Conservation (phyloP, 1,140 invertebrate species). For the Sinonovacula constricta region DNA sequence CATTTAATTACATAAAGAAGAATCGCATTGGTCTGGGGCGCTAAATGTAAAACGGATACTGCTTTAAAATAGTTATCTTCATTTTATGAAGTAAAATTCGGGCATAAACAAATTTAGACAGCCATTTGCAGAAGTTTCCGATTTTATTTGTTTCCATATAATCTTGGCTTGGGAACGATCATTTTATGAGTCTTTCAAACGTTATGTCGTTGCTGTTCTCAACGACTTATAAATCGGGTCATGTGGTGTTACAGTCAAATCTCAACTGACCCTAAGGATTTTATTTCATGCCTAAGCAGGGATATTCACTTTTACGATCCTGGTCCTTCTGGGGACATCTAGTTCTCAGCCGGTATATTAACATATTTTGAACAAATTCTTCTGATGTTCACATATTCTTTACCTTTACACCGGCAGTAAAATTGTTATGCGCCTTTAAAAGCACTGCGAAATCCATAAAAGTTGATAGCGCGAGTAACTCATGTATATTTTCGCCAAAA, state of each 20-base stretch:
- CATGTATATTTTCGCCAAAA: slow-evolving; percentile 48
- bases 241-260: too few relatives aligned
- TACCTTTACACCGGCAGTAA: slow-evolving; percentile 48
- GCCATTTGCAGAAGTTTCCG: slow-evolving; percentile 14
- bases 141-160: slow-evolving; percentile 48
- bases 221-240: too few relatives aligned
- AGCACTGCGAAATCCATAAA: slow-evolving; percentile 28
- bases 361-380: slow-evolving; percentile 38
- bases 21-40: slow-evolving; percentile 46
- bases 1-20: slow-evolving; percentile 52
- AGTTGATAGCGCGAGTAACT: slow-evolving; percentile 28
- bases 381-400: slow-evolving; percentile 48
- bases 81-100: slow-evolving; percentile 29
- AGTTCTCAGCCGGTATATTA: slow-evolving; percentile 34
- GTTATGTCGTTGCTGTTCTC: too few relatives aligned
- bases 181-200: slow-evolving; percentile 49
- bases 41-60: slow-evolving; percentile 48
- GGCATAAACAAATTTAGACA: slow-evolving; percentile 47
- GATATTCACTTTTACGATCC: too few relatives aligned
- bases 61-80: slow-evolving; percentile 42
- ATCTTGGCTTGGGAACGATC: slow-evolving; percentile 7
- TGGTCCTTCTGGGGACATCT: too few relatives aligned
- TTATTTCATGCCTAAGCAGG: too few relatives aligned
- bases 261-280: too few relatives aligned
- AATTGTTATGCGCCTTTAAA: slow-evolving; percentile 54